Conservation (phyloP, 2,113 vertebrate genomes). For the Cephalopterus ornatus region DNA sequence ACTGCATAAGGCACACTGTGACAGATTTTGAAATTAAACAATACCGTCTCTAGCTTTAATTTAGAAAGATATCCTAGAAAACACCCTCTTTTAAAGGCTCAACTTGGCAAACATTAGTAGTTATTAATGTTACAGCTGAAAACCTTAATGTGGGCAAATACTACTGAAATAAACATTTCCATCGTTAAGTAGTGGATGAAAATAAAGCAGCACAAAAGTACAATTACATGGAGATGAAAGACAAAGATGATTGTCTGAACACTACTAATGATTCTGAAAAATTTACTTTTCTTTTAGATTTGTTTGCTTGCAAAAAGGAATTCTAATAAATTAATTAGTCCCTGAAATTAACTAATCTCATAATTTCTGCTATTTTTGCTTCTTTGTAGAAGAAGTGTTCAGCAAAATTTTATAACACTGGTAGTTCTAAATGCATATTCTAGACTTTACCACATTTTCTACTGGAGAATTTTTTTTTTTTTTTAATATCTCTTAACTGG, state of each 20-base stretch:
- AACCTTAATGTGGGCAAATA: neutral
- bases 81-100: neutral
- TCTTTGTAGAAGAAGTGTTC: neutral
- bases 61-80: neutral
- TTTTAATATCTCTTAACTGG: neutral
- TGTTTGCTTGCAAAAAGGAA: neutral
- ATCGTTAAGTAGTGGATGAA: neutral
- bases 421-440: neutral
- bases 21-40: neutral
- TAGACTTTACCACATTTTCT: neutral
- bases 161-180: neutral
- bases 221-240: neutral
- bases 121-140: neutral
- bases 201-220: neutral
- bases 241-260: neutral
- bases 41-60: neutral
- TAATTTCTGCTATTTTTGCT: neutral
- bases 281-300: neutral
- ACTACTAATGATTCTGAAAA: neutral
- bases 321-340: neutral
- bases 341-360: neutral
- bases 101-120: neutral
- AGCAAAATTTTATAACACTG: neutral
- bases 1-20: neutral
- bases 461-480: neutral